Percentiles rank a stretch among this genome's conserved stretches.
Evolutionary conservation across 1,140 invertebrate species (phyloP).

Genomic region (Adoxophyes honmai): DNA sequence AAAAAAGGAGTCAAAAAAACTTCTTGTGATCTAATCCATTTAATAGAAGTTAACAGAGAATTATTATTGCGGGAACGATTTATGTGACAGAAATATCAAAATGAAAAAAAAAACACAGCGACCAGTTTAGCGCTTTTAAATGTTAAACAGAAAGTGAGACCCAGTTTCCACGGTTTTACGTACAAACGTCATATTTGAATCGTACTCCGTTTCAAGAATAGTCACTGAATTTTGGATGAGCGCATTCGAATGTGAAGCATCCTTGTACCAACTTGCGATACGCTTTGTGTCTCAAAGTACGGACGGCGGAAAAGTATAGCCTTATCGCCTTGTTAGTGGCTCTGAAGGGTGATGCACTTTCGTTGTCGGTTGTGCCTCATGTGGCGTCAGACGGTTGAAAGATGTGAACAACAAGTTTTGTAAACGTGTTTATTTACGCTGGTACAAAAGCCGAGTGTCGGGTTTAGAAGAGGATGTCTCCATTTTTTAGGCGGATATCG

Average conservation of each 20-base stretch:
- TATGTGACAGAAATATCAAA: too few relatives aligned
- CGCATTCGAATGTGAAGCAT: slow-evolving; percentile 39
- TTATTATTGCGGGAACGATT: too few relatives aligned
- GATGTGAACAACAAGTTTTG: too few relatives aligned
- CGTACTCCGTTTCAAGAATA: not conserved
- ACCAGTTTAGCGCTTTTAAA: too few relatives aligned
- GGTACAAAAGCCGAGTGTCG: too few relatives aligned
- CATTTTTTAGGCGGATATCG: too few relatives aligned
- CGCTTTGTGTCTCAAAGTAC: slow-evolving; percentile 30
- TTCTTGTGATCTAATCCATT: too few relatives aligned
- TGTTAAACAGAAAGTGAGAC: not conserved
- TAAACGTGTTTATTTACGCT: too few relatives aligned
- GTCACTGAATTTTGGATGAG: slow-evolving; percentile 33
- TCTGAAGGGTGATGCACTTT: not conserved
- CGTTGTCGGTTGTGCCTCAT: not conserved
- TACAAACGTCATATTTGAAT: not conserved
- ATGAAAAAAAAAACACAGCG: too few relatives aligned
- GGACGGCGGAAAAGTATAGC: not conserved
- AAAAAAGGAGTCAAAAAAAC: too few relatives aligned
- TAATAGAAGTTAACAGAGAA: too few relatives aligned
- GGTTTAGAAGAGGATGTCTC: too few relatives aligned
- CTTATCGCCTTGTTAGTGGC: not conserved
- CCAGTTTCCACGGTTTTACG: not conserved
- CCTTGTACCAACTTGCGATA: slow-evolving; percentile 45
- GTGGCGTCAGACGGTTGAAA: not conserved